Conservation (phyloP, 2,113 vertebrate genomes). For the Platysteira castanea region DNA sequence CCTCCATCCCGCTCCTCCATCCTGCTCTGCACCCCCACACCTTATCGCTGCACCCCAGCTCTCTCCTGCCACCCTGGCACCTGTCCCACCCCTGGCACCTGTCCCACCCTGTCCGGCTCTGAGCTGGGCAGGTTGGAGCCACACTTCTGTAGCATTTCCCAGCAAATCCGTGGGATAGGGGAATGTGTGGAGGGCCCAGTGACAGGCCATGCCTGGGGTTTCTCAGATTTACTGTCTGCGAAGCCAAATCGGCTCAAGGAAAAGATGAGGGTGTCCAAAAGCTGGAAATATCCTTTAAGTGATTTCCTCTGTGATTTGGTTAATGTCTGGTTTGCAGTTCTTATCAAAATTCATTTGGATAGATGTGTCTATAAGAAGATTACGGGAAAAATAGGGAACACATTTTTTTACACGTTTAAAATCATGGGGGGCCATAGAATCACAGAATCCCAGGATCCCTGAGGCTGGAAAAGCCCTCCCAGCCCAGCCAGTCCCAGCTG, state of each 20-base stretch:
- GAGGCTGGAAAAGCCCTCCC: not conserved
- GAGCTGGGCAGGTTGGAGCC: too few species aligned
- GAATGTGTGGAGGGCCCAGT: not conserved
- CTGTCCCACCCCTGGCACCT: too few species aligned
- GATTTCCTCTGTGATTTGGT: fast-evolving
- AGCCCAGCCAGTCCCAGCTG: fast-evolving
- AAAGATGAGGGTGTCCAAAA: not conserved
- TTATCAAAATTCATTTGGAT: not conserved
- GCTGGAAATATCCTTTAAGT: not conserved
- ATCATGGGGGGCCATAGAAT: fast-evolving
- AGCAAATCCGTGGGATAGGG: not conserved
- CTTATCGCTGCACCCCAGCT: not conserved
- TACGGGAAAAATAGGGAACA: not conserved
- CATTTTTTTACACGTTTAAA: not conserved
- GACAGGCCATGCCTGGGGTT: too few species aligned
- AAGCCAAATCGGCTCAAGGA: not conserved
- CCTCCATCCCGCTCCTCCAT: not conserved
- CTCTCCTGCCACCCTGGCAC: not conserved
- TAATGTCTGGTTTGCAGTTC: not conserved
- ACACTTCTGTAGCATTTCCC: not conserved
- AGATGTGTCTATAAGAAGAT: not conserved
- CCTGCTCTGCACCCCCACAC: not conserved
- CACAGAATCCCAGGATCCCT: fast-evolving
- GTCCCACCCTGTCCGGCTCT: too few species aligned
- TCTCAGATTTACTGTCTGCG: not conserved